Conservation (phyloP, 2,797 vertebrate species). For the Sternotherus odoratus region DNA sequence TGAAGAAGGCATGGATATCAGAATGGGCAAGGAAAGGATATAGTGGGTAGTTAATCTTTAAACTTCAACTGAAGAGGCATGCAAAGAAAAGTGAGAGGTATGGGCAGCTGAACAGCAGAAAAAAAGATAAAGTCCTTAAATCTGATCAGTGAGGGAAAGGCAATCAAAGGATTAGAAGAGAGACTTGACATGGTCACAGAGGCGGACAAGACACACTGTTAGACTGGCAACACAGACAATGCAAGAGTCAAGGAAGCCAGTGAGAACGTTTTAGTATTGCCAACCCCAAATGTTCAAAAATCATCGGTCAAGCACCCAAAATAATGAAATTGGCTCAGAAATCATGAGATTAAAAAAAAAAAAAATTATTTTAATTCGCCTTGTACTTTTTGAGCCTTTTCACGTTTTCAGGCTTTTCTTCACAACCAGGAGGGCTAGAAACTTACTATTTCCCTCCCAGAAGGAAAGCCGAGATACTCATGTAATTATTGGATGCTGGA, state of each 20-base stretch:
- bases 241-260: accelerated
- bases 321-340: not conserved
- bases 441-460: not conserved
- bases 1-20: not conserved
- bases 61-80: not conserved
- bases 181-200: not conserved
- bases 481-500: not conserved
- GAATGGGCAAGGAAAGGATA: not conserved
- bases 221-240: not conserved
- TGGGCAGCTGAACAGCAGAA: not conserved
- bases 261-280: not conserved
- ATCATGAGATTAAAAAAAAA: not conserved
- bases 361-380: not conserved
- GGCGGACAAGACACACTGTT: not conserved
- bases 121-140: not conserved
- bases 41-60: not conserved
- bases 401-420: not conserved
- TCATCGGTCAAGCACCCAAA: not conserved
- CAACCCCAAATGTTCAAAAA: not conserved
- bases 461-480: not conserved
- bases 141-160: not conserved
- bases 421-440: not conserved
- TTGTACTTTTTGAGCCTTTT: not conserved
- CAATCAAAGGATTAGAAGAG: not conserved
- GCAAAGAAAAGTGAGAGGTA: not conserved